phyloP scores from a whole-genome alignment of 2,797 vertebrate species.

The Lithobates pipiens region DNA sequence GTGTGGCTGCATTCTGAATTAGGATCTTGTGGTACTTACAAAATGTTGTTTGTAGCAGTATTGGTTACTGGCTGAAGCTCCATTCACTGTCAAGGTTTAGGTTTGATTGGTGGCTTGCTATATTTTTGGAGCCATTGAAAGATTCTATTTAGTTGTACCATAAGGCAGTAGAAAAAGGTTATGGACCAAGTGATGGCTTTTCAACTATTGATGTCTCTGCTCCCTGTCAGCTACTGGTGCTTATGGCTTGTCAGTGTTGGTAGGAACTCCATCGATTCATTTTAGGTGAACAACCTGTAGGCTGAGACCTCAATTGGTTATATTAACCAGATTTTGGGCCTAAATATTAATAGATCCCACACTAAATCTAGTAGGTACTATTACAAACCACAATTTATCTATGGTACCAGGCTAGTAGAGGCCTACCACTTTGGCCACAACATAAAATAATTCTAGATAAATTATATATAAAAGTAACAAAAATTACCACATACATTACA shows the following conservation, averaged over 20 bases:
- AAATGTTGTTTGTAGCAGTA: neutral
- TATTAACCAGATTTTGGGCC: neutral
- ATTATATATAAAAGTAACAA: too few species aligned
- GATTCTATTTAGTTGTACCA: neutral
- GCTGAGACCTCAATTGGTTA: neutral
- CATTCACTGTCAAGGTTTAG: neutral
- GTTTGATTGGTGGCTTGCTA: neutral
- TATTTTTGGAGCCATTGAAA: neutral
- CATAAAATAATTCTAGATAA: too few species aligned
- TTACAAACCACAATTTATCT: too few species aligned
- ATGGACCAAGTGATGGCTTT: neutral
- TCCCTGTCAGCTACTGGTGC: too few species aligned
- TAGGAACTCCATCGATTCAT: neutral
- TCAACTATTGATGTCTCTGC: neutral
- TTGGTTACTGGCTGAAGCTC: neutral
- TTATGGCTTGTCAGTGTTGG: neutral
- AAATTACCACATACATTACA: too few species aligned
- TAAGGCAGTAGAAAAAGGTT: neutral
- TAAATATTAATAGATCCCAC: too few species aligned
- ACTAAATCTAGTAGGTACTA: too few species aligned
- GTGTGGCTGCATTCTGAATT: neutral
- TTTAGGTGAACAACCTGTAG: neutral
- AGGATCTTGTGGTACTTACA: neutral
- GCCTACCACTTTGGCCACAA: too few species aligned
- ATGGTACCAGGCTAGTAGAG: too few species aligned